Conservation (phyloP, 2,113 vertebrate genomes). For the Prochilodus magdalenae region DNA sequence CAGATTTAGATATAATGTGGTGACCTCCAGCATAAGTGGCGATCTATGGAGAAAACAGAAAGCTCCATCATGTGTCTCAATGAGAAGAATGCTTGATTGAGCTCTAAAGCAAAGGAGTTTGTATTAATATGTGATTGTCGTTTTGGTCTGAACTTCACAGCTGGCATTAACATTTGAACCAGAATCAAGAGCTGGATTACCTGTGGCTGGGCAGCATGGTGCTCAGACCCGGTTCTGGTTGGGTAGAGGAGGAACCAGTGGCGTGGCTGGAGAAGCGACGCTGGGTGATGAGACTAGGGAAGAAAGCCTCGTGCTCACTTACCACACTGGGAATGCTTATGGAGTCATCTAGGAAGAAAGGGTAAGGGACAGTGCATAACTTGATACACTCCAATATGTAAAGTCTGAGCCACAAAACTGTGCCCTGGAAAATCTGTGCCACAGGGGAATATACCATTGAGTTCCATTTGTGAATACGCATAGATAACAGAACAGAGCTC, state of each 20-base stretch:
- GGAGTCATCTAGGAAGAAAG: conserved; percentile 84
- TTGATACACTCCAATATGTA: too few species aligned
- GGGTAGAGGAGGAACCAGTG: conserved; percentile 85
- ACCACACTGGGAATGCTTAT: conserved; percentile 98
- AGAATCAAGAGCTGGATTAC: conserved; percentile 69
- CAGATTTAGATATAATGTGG: conserved; percentile 7
- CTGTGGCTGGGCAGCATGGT: conserved; percentile 97
- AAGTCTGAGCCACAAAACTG: too few species aligned
- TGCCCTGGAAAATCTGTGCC: too few species aligned
- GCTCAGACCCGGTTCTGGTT: conserved; percentile 82
- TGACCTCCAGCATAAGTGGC: conserved; percentile 27
- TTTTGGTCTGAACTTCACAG: background rate
- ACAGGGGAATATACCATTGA: too few species aligned
- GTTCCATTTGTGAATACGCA: too few species aligned
- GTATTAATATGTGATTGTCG: background rate
- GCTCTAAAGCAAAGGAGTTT: background rate
- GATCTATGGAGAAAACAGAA: conserved; percentile 21
- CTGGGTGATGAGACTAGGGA: conserved; percentile 87
- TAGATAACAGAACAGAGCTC: too few species aligned
- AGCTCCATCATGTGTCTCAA: background rate
- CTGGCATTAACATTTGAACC: background rate
- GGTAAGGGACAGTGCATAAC: background rate
- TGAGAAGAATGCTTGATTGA: background rate
- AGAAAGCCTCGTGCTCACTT: conserved; percentile 96
- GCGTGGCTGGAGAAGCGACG: conserved; percentile 95